These are phyloP conservation scores for Stenurella melanura DNA, from an alignment of 2,888 invertebrate species.

Conservation along the genomic window DNA sequence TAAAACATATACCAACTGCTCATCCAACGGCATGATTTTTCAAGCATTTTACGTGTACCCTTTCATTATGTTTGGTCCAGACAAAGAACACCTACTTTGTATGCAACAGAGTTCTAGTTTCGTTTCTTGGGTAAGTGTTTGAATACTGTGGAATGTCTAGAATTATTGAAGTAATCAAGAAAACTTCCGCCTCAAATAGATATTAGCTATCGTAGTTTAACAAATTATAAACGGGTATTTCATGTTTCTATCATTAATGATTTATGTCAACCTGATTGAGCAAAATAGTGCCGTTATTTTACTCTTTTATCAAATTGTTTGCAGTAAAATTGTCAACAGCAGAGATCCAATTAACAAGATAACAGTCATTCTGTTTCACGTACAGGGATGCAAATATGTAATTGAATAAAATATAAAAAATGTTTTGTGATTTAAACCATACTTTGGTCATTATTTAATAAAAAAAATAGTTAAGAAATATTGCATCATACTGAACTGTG, in stretches of 20 bases:
- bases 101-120: neutral
- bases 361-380: neutral
- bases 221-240: neutral
- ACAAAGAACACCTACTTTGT: neutral
- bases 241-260: neutral
- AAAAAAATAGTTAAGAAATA: too few relatives aligned
- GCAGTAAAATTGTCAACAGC: slow-evolving; percentile 1
- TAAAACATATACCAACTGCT: neutral
- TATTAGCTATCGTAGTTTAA: neutral
- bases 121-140: neutral
- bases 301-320: neutral
- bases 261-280: neutral
- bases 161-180: neutral
- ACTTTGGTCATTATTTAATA: too few relatives aligned
- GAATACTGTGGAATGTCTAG: neutral
- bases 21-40: neutral
- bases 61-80: neutral
- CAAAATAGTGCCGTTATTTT: neutral
- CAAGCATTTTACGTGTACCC: neutral
- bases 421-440: too few relatives aligned
- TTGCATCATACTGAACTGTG: too few relatives aligned
- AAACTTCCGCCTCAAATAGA: neutral
- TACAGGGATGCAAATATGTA: neutral
- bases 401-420: neutral
- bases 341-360: neutral